phyloP scores from a whole-genome alignment of 2,113 vertebrate species.

The Catharus fuscescens region DNA sequence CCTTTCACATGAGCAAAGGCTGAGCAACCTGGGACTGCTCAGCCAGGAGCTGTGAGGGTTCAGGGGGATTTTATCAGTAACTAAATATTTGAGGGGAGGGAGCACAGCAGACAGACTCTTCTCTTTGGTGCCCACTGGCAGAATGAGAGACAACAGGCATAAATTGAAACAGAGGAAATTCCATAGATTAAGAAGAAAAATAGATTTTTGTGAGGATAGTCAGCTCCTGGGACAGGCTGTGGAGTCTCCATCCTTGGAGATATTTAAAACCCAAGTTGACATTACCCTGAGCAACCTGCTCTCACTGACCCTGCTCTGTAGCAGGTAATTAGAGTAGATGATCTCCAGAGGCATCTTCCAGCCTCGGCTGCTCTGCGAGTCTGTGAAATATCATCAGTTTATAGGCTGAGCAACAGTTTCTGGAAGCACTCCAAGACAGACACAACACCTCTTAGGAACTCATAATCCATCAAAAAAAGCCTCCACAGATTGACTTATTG shows the following conservation, averaged over 20 bases:
- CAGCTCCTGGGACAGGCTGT: not conserved
- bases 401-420: not conserved
- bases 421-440: constrained; percentile 23
- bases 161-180: not conserved
- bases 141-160: not conserved
- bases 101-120: not conserved
- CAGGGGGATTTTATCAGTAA: not conserved
- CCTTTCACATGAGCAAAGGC: not conserved
- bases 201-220: not conserved
- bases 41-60: not conserved
- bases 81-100: not conserved
- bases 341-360: constrained; percentile 3
- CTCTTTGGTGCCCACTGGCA: not conserved
- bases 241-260: not conserved
- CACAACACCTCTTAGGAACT: not conserved
- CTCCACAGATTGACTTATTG: not conserved
- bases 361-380: not conserved
- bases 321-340: constrained; percentile 9
- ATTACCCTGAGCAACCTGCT: not conserved
- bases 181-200: not conserved
- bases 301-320: not conserved
- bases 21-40: not conserved
- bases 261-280: not conserved
- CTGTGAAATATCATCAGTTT: constrained; percentile 40
- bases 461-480: not conserved